Evolutionary conservation across 2,797 vertebrate genomes (phyloP), one percentile per base, ranked within the genome.

Genomic region (Urophycis tenuis): DNA sequence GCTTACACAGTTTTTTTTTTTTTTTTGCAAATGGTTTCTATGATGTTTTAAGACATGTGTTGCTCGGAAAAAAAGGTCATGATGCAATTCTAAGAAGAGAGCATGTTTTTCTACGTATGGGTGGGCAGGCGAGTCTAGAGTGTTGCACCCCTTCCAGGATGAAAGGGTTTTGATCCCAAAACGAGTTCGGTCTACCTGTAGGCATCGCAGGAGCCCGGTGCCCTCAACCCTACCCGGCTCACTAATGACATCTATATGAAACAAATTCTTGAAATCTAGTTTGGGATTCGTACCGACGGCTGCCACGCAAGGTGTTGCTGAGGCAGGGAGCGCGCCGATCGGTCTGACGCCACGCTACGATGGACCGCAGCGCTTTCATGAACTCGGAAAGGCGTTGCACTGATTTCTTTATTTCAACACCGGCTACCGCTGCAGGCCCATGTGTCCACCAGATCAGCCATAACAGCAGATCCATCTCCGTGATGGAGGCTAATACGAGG

Each of bases 51-150:
- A 67, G 60, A 29, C 15, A 10, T 12, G 29, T 67, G 25, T 67
- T 67, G 19, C 53, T n/a, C 53, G 22, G 11, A 60, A n/a, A 25
- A 60, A n/a, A 25, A 60, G 53, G 19, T n/a, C 15, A 60, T 60
- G 53, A 60, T 60, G 60, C 60, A 67, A 67, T 67, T 67, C 60
- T 4, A 49, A 60, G 53, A n/a, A n/a, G 53, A 60, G 53, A 60
- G 25, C n/a, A 60, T 53, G 49, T n/a, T 53, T 53, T 22, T 15
- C 19, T 53, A 7, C 22, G n/a, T 22, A 53, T 60, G 53, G 53
- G 45, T 22, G 15, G 45, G n/a, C 8, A 25, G n/a, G 53, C n/a
- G n/a, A 60, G 53, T 60, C 12, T 41, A 14, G 39, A 41, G 53
- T 25, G 53, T 60, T n/a, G 53, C 8, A 60, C 53, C n/a, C n/a